Conservation (phyloP, 1,140 invertebrate species). For the Periplaneta americana region DNA sequence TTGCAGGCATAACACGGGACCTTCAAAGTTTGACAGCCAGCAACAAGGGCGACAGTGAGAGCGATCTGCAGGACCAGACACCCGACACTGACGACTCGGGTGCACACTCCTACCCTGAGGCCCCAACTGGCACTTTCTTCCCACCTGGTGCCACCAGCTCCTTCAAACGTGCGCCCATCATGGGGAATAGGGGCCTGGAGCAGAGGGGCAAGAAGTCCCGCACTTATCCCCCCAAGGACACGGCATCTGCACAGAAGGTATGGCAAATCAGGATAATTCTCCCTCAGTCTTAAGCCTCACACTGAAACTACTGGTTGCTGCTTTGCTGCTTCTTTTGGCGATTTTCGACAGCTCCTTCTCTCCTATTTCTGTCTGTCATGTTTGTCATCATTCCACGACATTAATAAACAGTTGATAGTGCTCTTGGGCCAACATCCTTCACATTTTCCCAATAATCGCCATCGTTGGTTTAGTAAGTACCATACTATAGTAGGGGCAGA, state of each 20-base stretch:
- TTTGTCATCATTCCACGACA: no score
- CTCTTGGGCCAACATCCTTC: no score
- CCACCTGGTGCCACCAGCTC: conserved; percentile 26
- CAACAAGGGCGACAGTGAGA: conserved; percentile 44
- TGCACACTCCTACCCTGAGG: conserved; percentile 44
- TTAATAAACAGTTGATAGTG: no score
- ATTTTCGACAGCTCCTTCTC: no score
- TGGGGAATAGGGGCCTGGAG: conserved; percentile 44
- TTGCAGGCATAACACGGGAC: conserved; percentile 42
- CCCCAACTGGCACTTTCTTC: conserved; percentile 20
- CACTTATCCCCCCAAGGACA: conserved; percentile 45
- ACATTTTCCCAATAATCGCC: no score
- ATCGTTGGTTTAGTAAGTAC: no score
- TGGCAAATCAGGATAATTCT: no score
- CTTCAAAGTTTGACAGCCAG: conserved; percentile 38
- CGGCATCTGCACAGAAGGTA: not conserved
- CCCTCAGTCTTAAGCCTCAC: no score
- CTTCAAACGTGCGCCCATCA: conserved; percentile 48
- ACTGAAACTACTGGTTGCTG: no score
- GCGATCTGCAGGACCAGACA: conserved; percentile 52
- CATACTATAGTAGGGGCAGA: no score
- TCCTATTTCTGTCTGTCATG: no score
- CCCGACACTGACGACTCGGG: conserved; percentile 59
- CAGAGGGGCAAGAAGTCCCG: conserved; percentile 49
- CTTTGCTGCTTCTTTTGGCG: no score